phyloP scores from a whole-genome alignment of 2,888 invertebrate species.

The Nebria brevicollis region DNA sequence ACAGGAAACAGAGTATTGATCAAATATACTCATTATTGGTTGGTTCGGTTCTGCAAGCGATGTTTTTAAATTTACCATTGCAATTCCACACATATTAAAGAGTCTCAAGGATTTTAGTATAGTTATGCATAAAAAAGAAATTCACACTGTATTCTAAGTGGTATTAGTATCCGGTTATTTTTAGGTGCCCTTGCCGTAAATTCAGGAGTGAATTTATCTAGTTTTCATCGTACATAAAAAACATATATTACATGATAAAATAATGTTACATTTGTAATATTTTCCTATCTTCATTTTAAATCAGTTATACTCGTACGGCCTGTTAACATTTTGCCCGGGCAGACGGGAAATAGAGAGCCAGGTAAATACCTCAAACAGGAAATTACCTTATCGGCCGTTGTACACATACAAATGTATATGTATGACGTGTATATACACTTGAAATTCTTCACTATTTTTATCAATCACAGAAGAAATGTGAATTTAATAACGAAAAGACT shows the following conservation, averaged over 20 bases:
- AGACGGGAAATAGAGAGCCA: constrained; percentile 42
- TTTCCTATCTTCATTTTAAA: not conserved
- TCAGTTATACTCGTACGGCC: constrained; percentile 17
- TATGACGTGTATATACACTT: constrained; percentile 14
- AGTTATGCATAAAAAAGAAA: too few species aligned
- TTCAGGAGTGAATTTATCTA: too few species aligned
- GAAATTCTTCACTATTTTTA: not conserved
- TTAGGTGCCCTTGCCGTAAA: too few species aligned
- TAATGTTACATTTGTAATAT: constrained; percentile 30
- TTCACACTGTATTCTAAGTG: too few species aligned
- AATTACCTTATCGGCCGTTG: constrained; percentile 33
- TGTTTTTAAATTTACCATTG: not conserved
- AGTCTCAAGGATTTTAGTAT: not conserved
- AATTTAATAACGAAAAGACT: not conserved
- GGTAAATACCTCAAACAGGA: constrained; percentile 42
- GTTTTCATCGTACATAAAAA: too few species aligned
- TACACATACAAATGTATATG: not conserved
- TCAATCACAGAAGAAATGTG: not conserved
- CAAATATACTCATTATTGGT: constrained; percentile 56
- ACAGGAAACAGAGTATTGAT: constrained; percentile 58
- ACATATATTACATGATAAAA: constrained; percentile 20
- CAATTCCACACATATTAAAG: not conserved
- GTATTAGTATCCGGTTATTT: too few species aligned
- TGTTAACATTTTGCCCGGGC: constrained; percentile 6
- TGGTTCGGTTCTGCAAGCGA: not conserved